Base-by-base conservation (phyloP, 2,888 invertebrate species). In the Euclidia mi region DNA sequence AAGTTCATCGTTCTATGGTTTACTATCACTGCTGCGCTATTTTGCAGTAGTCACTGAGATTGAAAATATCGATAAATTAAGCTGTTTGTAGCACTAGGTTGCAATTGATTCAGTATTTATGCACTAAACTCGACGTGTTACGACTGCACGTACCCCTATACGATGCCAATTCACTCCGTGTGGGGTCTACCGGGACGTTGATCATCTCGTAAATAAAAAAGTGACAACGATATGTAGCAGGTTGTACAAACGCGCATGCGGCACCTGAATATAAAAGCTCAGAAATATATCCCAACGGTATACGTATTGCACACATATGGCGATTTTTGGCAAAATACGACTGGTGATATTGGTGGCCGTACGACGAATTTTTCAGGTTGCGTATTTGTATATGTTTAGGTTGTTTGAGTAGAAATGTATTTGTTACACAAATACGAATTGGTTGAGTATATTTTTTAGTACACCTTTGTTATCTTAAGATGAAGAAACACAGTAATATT, bases 61-160 rank as follows among this genome's bases (percentile, higher is more conserved):
- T n/a, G 10, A 17, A 14, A 38, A 45, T 58, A 53, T 56, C 47
- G 37, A 59, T 67, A 71, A 55, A 63, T 63, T 53, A 67, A 51
- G 48, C 41, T 41, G 46, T 71, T 58, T 63, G 53, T 63, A 34
- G 42, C 43, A 44, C 38, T 15, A 44, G 31, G 11, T 18, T 51
- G 29, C 44, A 44, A 17, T 34, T 34, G 32, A 52, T 43, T 31
- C 11, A 45, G 29, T 35, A 35, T 53, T 47, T 71, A 52, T 55
- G 42, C 46, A 68, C 49, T 68, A 59, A 71, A 68, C 64, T 59
- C 64, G 64, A 64, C 72, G 58, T 55, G 68, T 67, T 68, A 70
- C 68, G 56, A 64, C 38, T 67, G 73, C 65, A 65, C 52, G 68
- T 52, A 55, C 56, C 52, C 60, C 52, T 45, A 59, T 68, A 72